Evolutionary conservation across 2,888 invertebrate species (phyloP), one percentile per base, ranked within the genome.

Genomic region (Drosophila vallismaia): DNA sequence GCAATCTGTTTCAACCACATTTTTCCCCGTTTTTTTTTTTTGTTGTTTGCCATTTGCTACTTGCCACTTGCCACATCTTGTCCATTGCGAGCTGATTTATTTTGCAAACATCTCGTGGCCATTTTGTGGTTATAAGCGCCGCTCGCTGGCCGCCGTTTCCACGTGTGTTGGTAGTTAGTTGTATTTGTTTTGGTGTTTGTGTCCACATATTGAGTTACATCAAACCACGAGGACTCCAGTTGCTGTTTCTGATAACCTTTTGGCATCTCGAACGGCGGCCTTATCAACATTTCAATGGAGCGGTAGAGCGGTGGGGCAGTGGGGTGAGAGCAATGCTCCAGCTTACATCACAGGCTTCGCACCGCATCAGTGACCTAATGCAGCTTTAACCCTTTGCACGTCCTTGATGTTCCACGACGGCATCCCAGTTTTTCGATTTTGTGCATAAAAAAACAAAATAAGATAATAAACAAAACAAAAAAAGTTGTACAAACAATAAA

Each of bases 91-190:
- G 50, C 24, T 52, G 49, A 51, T 71, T 49, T 51, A 71, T 53
- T 55, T 62, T 67, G 40, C 45, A 58, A 74, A 71, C 46, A 64
- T 70, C 54, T 64, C 71, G 56, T 74, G 77, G 58, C 69, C 74
- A 62, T 69, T 85, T 87, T 82, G 86, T 82, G 81, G 81, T 87
- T 85, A 82, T 68, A 71, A 70, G 74, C 79, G 71, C 66, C 29
- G 50, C 45, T 74, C 64, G 51, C 42, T 44, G 58, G 45, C 59
- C 42, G 33, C 42, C 31, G 14, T 12, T 36, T 19, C 51, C 68
- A 74, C 72, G 58, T 72, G 66, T 51, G 51, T 44, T 36, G n/a
- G 36, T 45, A 7, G 38, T 44, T 36, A 5, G 36, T 45, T 5
- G 38, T 42, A 49, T 51, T 31, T 45, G 63, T 51, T 24, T 38